These are phyloP conservation scores for Sebastes itinus DNA, from an alignment of 2,797 vertebrate species.

Conservation along the genomic window DNA sequence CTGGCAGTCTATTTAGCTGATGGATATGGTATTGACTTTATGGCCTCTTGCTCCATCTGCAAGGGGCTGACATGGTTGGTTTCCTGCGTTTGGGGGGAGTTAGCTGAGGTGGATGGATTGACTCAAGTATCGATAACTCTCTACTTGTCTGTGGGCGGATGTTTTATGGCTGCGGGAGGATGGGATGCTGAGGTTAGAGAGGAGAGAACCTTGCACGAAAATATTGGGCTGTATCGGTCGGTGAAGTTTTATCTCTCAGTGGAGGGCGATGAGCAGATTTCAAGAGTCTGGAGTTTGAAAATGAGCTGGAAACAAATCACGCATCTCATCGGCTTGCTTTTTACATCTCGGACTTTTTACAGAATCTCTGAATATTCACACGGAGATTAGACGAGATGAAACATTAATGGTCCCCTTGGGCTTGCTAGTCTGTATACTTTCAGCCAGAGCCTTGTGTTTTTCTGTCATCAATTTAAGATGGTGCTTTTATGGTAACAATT, in stretches of 20 bases:
- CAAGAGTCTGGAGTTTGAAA: background rate
- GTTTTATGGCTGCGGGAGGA: conserved; percentile 48
- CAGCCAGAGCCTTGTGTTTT: conserved; percentile 14
- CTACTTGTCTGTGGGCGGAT: conserved; percentile 44
- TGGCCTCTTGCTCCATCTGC: conserved; percentile 67
- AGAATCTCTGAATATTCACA: conserved; percentile 6
- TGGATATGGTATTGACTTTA: conserved; percentile 78
- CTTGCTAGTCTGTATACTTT: background rate
- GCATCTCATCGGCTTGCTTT: conserved; percentile 12
- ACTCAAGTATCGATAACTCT: conserved; percentile 70
- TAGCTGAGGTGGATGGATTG: conserved; percentile 67
- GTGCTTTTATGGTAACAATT: conserved; percentile 23
- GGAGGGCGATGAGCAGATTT: conserved; percentile 11
- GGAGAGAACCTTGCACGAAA: conserved; percentile 9
- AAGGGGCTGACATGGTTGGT: conserved; percentile 71
- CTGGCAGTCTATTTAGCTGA: conserved; percentile 75
- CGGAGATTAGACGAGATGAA: conserved; percentile 15
- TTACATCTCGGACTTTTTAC: conserved; percentile 8
- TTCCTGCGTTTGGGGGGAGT: conserved; percentile 62
- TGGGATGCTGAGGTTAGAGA: conserved; percentile 49
- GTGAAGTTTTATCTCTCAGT: conserved; percentile 15
- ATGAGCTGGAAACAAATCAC: conserved; percentile 11
- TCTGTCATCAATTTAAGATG: conserved; percentile 23
- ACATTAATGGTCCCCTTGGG: conserved; percentile 8
- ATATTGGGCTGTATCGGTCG: background rate